Evolutionary conservation across 1,140 invertebrate species (phyloP), one percentile per base, ranked within the genome.

Genomic region (Drosophila ercepeae): DNA sequence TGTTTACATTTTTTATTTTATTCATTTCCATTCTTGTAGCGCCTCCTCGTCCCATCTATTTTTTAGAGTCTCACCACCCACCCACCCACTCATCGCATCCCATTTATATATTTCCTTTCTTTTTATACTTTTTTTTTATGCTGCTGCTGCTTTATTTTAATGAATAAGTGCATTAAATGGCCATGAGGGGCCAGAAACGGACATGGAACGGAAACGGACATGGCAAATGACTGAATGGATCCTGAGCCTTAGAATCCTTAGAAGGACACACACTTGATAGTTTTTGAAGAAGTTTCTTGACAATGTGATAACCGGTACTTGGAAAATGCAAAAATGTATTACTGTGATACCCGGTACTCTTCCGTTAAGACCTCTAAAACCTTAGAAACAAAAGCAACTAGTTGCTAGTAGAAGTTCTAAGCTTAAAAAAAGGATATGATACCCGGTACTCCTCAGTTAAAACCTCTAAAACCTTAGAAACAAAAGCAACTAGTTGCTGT

Each of bases 1-100:
- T 86, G 81, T 86, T 86, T 86, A 86, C 81, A 86, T 86, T 86
- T 86, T 86, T 84, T 84, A 84, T 84, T 86, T 81, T 76, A 84
- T 84, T 84, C 81, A 86, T 84, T 84, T 81, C 74, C 82, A 86
- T 78, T 84, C 81, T 84, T 84, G 68, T 84, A 78, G 76, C 68
- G 77, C 67, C 61, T 70, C 32, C 59, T 60, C 41, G 59, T n/a
- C n/a, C 60, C 54, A 36, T 39, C 42, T 46, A 36, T 48, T 48
- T 45, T 41, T 32, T 21, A 11, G 16, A 27, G 8, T 25, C 52
- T 34, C 36, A 29, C 29, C 36, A 19, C 25, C 25, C 23, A 8
- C 14, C 23, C 7, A 3, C 14, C 3, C 18, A 13, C 5, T 25
- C 58, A 13, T 48, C 23, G 44, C 49, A 49, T 51, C 59, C 59